Conservation (phyloP, 1,140 invertebrate genomes). For the Palaemon carinicauda region DNA sequence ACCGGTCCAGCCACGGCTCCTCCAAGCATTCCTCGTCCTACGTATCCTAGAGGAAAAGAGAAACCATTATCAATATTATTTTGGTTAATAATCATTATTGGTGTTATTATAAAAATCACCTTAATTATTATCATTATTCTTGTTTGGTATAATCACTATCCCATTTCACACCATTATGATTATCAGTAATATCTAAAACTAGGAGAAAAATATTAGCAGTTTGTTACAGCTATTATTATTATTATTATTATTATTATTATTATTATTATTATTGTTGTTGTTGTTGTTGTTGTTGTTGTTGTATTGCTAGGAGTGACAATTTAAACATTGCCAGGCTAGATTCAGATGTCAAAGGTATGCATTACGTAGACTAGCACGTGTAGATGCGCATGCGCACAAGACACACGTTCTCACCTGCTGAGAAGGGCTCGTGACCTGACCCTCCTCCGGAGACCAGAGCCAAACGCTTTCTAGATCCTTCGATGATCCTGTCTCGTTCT, state of each 20-base stretch:
- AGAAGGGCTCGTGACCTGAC: slow-evolving; percentile 82
- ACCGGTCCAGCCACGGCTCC: slow-evolving; percentile 79
- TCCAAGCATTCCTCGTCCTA: slow-evolving; percentile 80
- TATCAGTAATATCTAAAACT: no score
- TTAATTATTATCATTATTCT: not conserved
- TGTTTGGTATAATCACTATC: no score
- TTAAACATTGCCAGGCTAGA: no score
- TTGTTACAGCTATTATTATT: no score
- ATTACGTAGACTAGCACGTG: no score
- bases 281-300: no score
- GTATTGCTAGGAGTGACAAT: no score
- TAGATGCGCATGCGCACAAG: no score
- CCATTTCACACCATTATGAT: no score
- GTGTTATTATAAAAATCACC: not conserved
- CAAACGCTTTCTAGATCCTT: not conserved
- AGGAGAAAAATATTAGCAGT: no score
- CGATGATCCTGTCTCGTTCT: slow-evolving; percentile 20
- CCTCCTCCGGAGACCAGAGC: slow-evolving; percentile 78
- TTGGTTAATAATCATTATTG: not conserved
- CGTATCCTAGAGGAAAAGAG: slow-evolving; percentile 72
- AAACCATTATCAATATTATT: not conserved
- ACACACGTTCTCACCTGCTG: slow-evolving; percentile 68
- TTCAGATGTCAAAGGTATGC: no score
- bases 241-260: not conserved
- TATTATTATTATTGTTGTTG: no score